Conservation (phyloP, 2,797 vertebrate genomes). For the Paramormyrops hopkinsi region DNA sequence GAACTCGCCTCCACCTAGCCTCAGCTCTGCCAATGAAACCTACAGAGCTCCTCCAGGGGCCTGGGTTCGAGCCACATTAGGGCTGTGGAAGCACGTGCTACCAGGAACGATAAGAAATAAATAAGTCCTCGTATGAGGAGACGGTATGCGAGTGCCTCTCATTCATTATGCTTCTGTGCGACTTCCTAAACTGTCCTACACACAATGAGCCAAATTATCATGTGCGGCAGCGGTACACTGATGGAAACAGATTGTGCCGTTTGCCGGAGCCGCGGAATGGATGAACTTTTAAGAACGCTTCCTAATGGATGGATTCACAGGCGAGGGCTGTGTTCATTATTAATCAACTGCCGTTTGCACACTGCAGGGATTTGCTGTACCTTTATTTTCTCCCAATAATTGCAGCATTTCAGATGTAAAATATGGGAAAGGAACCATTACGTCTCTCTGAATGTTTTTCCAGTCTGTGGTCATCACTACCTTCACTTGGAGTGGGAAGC, state of each 20-base stretch:
- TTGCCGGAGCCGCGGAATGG: conserved; percentile 12
- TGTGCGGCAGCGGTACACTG: neutral
- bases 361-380: conserved; percentile 25
- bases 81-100: neutral
- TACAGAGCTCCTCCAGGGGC: neutral
- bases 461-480: neutral
- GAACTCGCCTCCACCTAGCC: neutral
- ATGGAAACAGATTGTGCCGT: conserved; percentile 12
- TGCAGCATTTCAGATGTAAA: conserved; percentile 27
- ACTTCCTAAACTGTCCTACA: neutral
- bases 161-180: neutral
- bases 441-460: neutral
- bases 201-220: neutral
- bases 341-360: conserved; percentile 25
- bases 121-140: neutral
- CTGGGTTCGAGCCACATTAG: neutral
- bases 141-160: neutral
- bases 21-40: neutral
- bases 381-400: conserved; percentile 30
- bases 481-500: neutral
- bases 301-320: conserved; percentile 31
- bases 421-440: conserved; percentile 25
- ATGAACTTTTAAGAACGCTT: conserved; percentile 27
- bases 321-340: conserved; percentile 12
- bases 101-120: neutral